Base-by-base conservation (phyloP, 2,797 vertebrate genomes). In the Crax fasciolata region DNA sequence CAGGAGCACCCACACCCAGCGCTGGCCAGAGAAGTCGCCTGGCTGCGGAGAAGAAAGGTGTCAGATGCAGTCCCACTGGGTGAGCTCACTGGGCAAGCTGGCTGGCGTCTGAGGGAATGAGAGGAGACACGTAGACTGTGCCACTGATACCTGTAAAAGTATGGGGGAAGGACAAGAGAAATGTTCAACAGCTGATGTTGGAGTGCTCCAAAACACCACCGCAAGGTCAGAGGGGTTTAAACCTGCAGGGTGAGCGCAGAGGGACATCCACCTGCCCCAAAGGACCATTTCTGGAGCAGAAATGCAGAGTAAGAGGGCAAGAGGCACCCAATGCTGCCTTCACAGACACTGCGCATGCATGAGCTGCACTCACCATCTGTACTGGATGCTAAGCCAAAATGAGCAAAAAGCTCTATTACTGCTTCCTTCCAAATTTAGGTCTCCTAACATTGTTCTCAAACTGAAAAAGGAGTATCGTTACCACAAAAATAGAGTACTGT, bases 51-150 rank as follows among this genome's bases (percentile, higher is more conserved):
- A 73, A 62, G n/a, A 66, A 73, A 79, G 51, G 38, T 39, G 25
- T 35, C 41, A 58, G 43, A 43, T 10, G 35, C 11, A 49, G 30
- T 4, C 25, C 67, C n/a, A 38, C 0, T 48, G 38, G 55, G 28
- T 11, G 48, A 92, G 43, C 16, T 82, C 44, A 30, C 15, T 2
- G 70, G 66, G 32, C 55, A 83, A 24, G 16, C 13, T 48, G 6
- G 55, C 66, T 65, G 70, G 51, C 68, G 32, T 17, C 27, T 70
- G 32, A 76, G 86, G n/a, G 18, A 43, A 51, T 1, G 18, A 10
- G 5, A 38, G 5, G 8, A 70, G 54, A 24, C 24, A 25, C 0
- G 3, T 4, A 41, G 13, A 57, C 11, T 5, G 2, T 1, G 39
- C 32, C 27, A 71, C 32, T 65, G 72, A 10, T 44, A 77, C 6